Evolutionary conservation across 2,797 vertebrate species (phyloP).

Genomic region (Tragopan temminckii): DNA sequence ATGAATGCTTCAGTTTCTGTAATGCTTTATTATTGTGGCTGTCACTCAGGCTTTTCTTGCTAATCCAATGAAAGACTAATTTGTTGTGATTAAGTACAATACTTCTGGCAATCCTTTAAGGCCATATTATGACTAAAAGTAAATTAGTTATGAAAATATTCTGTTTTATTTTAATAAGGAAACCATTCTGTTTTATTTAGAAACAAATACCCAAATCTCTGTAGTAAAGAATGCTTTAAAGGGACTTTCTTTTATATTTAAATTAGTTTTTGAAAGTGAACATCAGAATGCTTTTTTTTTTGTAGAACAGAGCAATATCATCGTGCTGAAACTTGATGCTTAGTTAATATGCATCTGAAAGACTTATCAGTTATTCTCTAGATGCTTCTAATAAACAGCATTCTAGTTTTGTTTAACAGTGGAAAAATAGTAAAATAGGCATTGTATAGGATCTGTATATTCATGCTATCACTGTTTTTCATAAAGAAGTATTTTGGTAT

Average conservation of each 20-base stretch:
- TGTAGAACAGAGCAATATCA: not conserved
- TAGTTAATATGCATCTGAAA: constrained; percentile 10
- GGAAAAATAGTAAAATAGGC: not conserved
- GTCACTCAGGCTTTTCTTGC: constrained; percentile 54
- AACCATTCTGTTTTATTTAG: not conserved
- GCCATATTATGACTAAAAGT: constrained; percentile 14
- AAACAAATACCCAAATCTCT: constrained; percentile 8
- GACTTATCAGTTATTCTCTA: not conserved
- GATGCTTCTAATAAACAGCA: not conserved
- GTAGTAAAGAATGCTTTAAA: constrained; percentile 21
- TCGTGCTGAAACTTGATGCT: not conserved
- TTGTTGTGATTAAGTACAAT: constrained; percentile 33
- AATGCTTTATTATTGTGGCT: constrained; percentile 15
- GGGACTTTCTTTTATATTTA: constrained; percentile 11
- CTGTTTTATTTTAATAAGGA: not conserved
- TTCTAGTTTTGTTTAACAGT: not conserved
- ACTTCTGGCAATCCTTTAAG: constrained; percentile 36
- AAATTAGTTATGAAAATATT: constrained; percentile 34
- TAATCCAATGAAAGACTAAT: constrained; percentile 61
- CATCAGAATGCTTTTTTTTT: not conserved
- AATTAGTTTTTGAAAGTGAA: not conserved
- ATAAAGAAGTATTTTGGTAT: not conserved
- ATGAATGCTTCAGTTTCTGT: not conserved
- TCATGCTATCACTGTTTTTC: not conserved
- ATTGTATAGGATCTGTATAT: not conserved